Base-by-base conservation (phyloP, 2,888 invertebrate species). In the Ditylenchus weischeri region DNA sequence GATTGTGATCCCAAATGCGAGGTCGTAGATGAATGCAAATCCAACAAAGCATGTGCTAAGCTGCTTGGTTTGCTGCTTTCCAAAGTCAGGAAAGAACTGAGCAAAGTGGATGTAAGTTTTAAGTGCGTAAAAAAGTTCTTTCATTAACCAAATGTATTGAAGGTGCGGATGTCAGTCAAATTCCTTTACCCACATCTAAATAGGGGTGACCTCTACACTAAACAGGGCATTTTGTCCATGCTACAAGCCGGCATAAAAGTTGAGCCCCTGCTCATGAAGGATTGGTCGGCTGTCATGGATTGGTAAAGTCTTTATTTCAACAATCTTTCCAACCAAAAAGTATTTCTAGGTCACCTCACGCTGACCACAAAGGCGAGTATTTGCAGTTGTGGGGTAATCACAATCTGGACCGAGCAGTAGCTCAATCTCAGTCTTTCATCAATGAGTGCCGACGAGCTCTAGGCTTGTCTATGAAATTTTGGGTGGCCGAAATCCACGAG, bases 401-500 rank as follows among this genome's bases (percentile, higher is more conserved):
- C 72, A 76, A 83, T 60, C 66, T 83, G 21, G 83, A 83, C 72
- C 79, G 81, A 73, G 78, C 78, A 0, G 81, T 82, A n/a, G 83
- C 82, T 10, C 83, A 83, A 66, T 83, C 82, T 0, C 83, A 83
- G 65, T 75, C 79, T 0, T 83, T 83, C 73, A 81, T 83, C 65
- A 83, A 83, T 69, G 83, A 83, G 68, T 83, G 83, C 57, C 78
- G 83, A 47, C 71, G 83, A 19, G 83, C 83, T 6, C 69, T 83
- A 21, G 83, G 83, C 0, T 70, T 83, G n/a, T 78, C 81, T 43
- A 83, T 83, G 83, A 83, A 83, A 64, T 83, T 83, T 75, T 83
- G 83, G 83, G 83, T 83, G 47, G 83, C 83, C 10, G 83, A 83
- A 64, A 83, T 83, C 23, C 83, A 83, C 69, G 83, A 83, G 65